A percentile compares a stretch with the other conserved stretches of the same genome.
phyloP scores from a whole-genome alignment of 1,140 invertebrate species.

The Glossosoma conforme region DNA sequence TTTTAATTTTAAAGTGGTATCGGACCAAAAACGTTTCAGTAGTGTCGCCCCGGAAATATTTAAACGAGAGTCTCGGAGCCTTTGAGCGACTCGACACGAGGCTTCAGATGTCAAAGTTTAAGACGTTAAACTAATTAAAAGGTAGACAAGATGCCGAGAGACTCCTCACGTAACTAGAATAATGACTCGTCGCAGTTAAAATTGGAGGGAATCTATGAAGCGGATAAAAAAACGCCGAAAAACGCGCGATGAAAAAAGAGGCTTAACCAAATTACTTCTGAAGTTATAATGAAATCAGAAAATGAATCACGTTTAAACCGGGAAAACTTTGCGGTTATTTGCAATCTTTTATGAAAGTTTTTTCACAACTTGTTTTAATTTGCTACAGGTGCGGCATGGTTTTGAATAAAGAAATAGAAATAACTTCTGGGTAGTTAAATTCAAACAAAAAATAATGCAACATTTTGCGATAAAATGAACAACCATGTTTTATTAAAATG shows the following conservation, averaged over 20 bases:
- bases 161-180: background rate
- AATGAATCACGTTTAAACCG: conserved; percentile 15
- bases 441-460: too few species aligned
- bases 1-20: too few species aligned
- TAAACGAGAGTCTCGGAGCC: background rate
- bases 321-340: conserved; percentile 19
- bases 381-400: conserved; percentile 12
- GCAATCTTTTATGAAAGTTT: conserved; percentile 24
- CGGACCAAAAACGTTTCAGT: too few species aligned
- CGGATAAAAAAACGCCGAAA: conserved; percentile 4
- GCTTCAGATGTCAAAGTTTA: conserved; percentile 2
- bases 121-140: conserved; percentile 3
- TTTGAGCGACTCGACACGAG: background rate
- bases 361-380: conserved; percentile 24
- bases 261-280: conserved; percentile 26
- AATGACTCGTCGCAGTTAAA: conserved; percentile 9
- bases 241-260: conserved; percentile 2
- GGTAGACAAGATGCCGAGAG: background rate
- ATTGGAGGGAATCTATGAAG: conserved; percentile 6
- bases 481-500: too few species aligned
- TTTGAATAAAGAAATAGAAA: conserved; percentile 9
- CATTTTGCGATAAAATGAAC: too few species aligned
- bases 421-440: too few species aligned
- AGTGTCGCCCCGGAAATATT: background rate
- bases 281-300: conserved; percentile 30